Percentiles rank a stretch among this genome's conserved stretches.
Conservation (phyloP, 2,797 vertebrate genomes). For the Decapterus maruadsi region DNA sequence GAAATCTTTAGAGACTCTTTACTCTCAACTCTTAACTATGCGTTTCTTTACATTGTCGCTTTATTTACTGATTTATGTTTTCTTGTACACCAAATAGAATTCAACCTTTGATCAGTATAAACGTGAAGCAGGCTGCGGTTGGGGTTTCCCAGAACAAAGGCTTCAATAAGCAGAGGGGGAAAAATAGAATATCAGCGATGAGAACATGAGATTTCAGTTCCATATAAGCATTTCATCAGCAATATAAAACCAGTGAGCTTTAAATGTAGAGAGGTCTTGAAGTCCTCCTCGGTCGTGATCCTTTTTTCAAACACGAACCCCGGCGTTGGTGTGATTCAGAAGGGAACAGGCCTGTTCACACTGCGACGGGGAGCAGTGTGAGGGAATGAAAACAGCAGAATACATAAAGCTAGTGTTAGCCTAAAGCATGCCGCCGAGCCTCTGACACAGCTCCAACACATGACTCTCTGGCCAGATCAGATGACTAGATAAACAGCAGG, state of each 20-base stretch:
- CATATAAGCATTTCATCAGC: background rate
- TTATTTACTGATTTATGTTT: background rate
- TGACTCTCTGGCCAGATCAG: slow-evolving; percentile 80
- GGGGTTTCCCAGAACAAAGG: background rate
- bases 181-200: background rate
- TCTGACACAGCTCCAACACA: slow-evolving; percentile 67
- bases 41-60: slow-evolving; percentile 5
- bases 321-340: background rate
- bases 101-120: background rate
- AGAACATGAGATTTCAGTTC: background rate
- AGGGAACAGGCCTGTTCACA: background rate
- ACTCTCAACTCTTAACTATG: background rate
- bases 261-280: background rate
- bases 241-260: background rate
- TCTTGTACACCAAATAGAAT: background rate
- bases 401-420: slow-evolving; percentile 44
- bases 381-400: slow-evolving; percentile 38
- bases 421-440: slow-evolving; percentile 56
- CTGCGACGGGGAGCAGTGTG: slow-evolving; percentile 17
- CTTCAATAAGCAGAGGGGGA: background rate
- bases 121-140: background rate
- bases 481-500: slow-evolving; percentile 83
- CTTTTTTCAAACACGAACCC: background rate
- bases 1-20: slow-evolving; percentile 5
- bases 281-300: background rate